Base-by-base conservation (phyloP, 2,797 vertebrate species). In the Sitta carolinensis region DNA sequence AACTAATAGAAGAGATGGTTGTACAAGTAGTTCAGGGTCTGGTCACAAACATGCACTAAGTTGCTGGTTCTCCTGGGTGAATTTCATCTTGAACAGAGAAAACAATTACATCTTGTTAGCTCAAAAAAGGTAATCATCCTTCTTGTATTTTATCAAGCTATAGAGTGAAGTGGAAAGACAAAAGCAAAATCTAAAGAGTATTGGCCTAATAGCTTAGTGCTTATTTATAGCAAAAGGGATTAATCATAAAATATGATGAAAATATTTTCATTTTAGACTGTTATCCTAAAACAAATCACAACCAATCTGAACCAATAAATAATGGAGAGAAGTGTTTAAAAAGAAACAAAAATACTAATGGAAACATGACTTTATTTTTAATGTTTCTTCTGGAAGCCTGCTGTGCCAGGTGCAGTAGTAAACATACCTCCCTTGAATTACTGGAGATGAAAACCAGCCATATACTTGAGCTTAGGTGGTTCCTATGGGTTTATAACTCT, bases 1-100 rank as follows among this genome's bases (percentile, higher is more conserved):
- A 93, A 59, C 55, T 87, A 95, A 66, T 76, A 89, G 89, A 87
- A 91, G 59, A 86, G 45, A 34, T 90, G 69, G 43, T 95, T 93
- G 66, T 91, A 87, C 78, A 75, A 83, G 61, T 68, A 45, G 34
- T 81, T 73, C 62, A 78, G 73, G 58, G 73, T 84, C 73, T 94
- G 54, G 67, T 94, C 84, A 89, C 84, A 96, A 93, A 90, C 76
- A 81, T 70, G 72, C 54, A 69, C 64, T 80, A 42, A 87, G 51
- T n/a, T 94, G 76, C 73, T 93, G 13, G 73, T 86, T 73, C 66
- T 92, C 50, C 54, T 85, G 58, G 66, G 69, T 78, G 74, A 91
- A 92, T 92, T 86, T 95, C 73, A 76, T 69, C 79, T 92, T 73
- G 55, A 79, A 69, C 43, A 84, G 82, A 92, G 87, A 78, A 43